Base-by-base conservation (phyloP, 2,797 vertebrate species). In the Pachyuromys duprasi region DNA sequence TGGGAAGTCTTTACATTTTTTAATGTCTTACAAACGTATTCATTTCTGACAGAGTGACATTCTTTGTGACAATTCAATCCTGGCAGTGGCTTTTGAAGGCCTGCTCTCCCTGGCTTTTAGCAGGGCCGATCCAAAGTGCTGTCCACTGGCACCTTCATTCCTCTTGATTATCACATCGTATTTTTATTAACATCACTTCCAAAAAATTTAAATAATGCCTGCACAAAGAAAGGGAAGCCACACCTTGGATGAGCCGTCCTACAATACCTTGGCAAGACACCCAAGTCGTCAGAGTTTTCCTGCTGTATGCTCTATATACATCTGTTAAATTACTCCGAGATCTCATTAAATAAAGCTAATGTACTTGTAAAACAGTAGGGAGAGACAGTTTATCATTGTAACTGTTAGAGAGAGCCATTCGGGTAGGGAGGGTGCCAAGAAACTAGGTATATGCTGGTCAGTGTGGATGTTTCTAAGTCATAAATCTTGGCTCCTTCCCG, bases 291-390 rank as follows among this genome's bases (percentile, higher is more conserved):
- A 97, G 98, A 99, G 98, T 99, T 99, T 99, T 97, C 97, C 98
- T 98, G 98, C 98, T 98, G 98, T 97, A 98, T 98, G 98, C 98
- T 98, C 99, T 99, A 98, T 98, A 98, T 99, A 99, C 99, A 99
- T 99, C 99, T 99, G 99, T 99, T 99, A 99, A 99, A 99, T 99
- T 99, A 99, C 99, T 99, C 99, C 96, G 99, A 98, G 98, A 99
- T 99, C 99, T 99, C 99, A 99, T 99, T 99, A 99, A 99, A 99
- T 99, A 99, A 99, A 99, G 99, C 99, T 99, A 99, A 99, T 99
- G 99, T 99, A 99, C 99, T 99, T 99, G 99, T 99, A 99, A 99
- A 99, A 99, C 99, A 99, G 99, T 99, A 99, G 99, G 99, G 99
- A 99, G 98, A 99, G 99, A 99, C 99, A 98, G 99, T 99, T 99